Evolutionary conservation across 2,113 vertebrate genomes (phyloP), one percentile per base, ranked within the genome.

Genomic region (Daboia siamensis): DNA sequence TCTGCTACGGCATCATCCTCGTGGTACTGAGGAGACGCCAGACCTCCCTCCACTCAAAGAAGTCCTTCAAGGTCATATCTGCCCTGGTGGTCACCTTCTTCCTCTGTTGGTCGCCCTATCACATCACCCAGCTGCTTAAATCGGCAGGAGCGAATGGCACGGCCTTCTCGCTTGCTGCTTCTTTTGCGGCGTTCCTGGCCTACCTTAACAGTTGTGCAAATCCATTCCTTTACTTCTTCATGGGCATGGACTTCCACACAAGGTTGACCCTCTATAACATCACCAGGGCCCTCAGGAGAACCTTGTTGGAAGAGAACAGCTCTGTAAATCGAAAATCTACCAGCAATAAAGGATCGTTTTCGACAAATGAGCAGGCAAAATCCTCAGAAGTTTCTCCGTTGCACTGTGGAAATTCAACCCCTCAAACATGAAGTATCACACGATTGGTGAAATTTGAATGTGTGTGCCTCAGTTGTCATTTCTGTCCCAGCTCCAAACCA

Each of bases 161-260:
- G 0, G 95, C 91, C 20, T 92, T 98, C 92, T 97, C 96, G 44
- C n/a, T 97, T 0, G 97, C 97, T 92, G 90, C 96, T 1, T 96
- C 97, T 0, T 0, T 97, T 23, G 96, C 97, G 0, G 96, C 94
- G 1, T 94, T 94, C 2, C 7, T 98, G 0, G 97, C 98, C 46
- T 98, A 96, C 57, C 97, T 98, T 20, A 98, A 98, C 96, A 98
- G 98, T 94, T 98, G 98, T 2, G 94, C 97, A 46, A 98, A 98
- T 95, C 98, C 98, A 0, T 29, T 98, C 90, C 24, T 98, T 80
- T 98, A 98, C 94, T 98, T 98, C 97, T 98, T 95, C 95, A 97
- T 98, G 15, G 90, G 97, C 87, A 13, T 93, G 69, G 94, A 97
- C 0, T 86, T 94, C 51, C 96, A 92, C 52, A 94, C 93, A 0